Percentiles rank a stretch among this genome's conserved stretches.
Conservation (phyloP, 1,140 invertebrate species). For the Archivesica marissinica region DNA sequence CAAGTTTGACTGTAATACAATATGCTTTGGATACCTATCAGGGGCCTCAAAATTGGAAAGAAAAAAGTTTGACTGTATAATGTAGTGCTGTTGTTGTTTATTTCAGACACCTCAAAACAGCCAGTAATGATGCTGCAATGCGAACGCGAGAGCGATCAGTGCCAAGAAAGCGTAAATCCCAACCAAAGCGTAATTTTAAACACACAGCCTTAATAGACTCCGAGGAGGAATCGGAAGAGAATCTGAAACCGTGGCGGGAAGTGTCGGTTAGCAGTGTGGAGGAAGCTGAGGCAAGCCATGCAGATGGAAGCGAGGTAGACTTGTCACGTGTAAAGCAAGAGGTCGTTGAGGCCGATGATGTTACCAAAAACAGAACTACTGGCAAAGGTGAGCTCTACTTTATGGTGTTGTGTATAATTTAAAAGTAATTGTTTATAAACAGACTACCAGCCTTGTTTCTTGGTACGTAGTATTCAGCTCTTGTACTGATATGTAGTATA, state of each 20-base stretch:
- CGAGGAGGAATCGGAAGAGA: background rate
- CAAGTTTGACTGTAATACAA: too few species aligned
- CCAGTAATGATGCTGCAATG: constrained; percentile 15
- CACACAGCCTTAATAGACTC: constrained; percentile 44
- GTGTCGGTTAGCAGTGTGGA: constrained; percentile 16
- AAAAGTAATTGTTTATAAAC: too few species aligned
- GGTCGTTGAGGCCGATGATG: background rate
- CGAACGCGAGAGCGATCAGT: background rate
- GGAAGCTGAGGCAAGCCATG: background rate
- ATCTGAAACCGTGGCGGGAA: constrained; percentile 16
- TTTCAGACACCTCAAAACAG: constrained; percentile 48
- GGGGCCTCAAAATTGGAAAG: background rate
- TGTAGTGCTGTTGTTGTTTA: constrained; percentile 3
- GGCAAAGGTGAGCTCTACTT: constrained; percentile 31
- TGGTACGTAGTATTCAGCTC: too few species aligned
- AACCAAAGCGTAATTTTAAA: constrained; percentile 55
- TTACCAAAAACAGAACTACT: background rate
- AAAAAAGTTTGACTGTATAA: background rate
- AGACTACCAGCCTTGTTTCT: too few species aligned
- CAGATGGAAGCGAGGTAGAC: constrained; percentile 22
- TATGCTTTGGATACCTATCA: too few species aligned
- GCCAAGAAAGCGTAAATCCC: constrained; percentile 55
- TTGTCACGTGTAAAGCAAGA: constrained; percentile 43
- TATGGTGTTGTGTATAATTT: background rate
- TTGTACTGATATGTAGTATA: too few species aligned